These are phyloP conservation scores for Enteromius thamalakanensis DNA, from an alignment of 2,797 vertebrate species.

Conservation along the genomic window DNA sequence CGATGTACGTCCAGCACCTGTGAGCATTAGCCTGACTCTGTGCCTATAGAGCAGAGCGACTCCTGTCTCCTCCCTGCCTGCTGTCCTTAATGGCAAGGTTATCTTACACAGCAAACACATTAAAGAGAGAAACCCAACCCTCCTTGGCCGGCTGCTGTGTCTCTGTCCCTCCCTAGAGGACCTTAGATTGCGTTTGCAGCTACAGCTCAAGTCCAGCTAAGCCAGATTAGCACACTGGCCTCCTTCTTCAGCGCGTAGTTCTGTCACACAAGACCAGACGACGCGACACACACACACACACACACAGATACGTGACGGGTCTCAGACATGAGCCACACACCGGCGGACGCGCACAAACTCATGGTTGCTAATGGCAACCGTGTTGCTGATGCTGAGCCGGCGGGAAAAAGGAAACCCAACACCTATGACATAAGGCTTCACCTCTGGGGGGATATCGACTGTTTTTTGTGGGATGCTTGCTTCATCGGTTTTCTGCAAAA, in stretches of 20 bases:
- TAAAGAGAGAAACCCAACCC: conserved; percentile 78
- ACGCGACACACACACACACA: not conserved
- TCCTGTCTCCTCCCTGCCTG: conserved; percentile 31
- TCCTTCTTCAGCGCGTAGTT: conserved; percentile 38
- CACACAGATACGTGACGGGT: conserved; percentile 35
- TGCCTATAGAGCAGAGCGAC: conserved; percentile 13
- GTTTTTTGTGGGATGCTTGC: not conserved
- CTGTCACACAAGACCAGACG: not conserved
- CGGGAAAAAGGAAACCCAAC: conserved; percentile 25
- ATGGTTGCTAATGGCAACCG: conserved; percentile 24
- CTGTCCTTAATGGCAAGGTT: conserved; percentile 66
- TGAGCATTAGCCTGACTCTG: not conserved
- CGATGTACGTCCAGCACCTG: not conserved
- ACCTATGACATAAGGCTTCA: conserved; percentile 9
- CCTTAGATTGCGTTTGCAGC: conserved; percentile 67
- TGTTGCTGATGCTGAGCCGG: conserved; percentile 41
- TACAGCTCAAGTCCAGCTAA: conserved; percentile 55
- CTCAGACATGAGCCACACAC: conserved; percentile 44
- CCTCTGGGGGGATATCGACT: conserved; percentile 12
- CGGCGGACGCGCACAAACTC: not conserved
- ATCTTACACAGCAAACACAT: conserved; percentile 61
- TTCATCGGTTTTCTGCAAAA: conserved; percentile 15
- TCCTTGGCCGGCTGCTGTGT: conserved; percentile 60
- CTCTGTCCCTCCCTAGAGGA: conserved; percentile 61
- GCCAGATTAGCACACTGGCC: conserved; percentile 55